Evolutionary conservation across 2,797 vertebrate genomes (phyloP), one percentile per base, ranked within the genome.

Genomic region (Parambassis ranga): DNA sequence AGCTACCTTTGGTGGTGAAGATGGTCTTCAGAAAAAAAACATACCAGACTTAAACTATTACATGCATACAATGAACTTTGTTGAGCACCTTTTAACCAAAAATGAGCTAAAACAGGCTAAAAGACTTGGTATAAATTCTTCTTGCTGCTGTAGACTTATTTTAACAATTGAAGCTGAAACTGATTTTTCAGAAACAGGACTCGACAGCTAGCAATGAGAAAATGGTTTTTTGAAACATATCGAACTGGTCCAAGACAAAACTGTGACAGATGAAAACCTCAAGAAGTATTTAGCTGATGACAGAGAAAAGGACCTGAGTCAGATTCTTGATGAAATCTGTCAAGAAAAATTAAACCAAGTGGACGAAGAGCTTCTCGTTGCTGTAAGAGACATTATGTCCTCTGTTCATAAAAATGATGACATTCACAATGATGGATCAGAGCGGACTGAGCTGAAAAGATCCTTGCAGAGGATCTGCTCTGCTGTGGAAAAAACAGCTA

Each of bases 311-410:
- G 2, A 2, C 9, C 37, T 90, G 26, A 35, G 77, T 1, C 58
- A 80, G 27, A 87, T 90, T 43, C 1, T 87, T 14, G 0, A 71
- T 0, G 87, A 89, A 79, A 89, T 90, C 2, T 3, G 7, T 0
- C 28, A 75, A 23, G 10, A 82, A 23, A 1, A 68, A 4, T 10
- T 64, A 9, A 75, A 80, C 7, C 65, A 83, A 38, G 41, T 75
- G 9, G 62, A 79, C 33, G 20, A 75, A 2, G 18, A 30, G 0
- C 48, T 78, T 50, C 61, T 85, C 39, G 1, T 2, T 0, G 15
- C 79, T 0, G 32, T 82, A n/a, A 71, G 0, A 61, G 39, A 80
- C 11, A 77, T 77, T 13, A 71, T 87, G 0, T 80, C 38, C 24
- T 53, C 64, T 18, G 59, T 77, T 65, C 0, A 2, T 38, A 0